Base-by-base conservation (phyloP, 2,797 vertebrate genomes). In the Dendrocincla fuliginosa region DNA sequence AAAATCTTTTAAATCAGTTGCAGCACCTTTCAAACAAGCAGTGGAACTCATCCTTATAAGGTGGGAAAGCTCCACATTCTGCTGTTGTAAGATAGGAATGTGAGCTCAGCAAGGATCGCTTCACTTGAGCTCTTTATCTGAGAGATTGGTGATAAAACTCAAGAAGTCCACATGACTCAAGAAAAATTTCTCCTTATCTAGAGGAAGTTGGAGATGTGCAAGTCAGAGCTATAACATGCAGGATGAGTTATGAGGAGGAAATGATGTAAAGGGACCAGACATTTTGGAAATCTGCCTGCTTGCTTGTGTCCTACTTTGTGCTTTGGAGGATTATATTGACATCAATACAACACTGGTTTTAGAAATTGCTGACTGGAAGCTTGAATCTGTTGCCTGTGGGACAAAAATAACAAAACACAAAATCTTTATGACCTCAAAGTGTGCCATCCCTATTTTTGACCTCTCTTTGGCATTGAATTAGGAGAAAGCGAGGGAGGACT, bases 151-250 rank as follows among this genome's bases (percentile, higher is more conserved):
- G 70, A 96, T 97, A 95, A 92, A 79, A 64, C 10, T 76, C 64
- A 57, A 84, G 82, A 60, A 71, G 80, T 71, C 84, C 59, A 44
- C 5, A 9, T 94, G 92, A 83, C 44, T 61, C 10, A 17, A 94
- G 87, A 93, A 91, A 87, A 92, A 95, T 96, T 96, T 94, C 47
- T 81, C 46, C 85, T 96, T 95, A 95, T 96, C 94, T 90, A 55
- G 91, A 87, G 87, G 69, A 96, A 96, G 78, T 32, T 2, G 2
- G 84, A 91, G 90, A 94, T 94, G 60, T 73, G 53, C 80, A 80
- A 92, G 71, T 60, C 92, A 91, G 83, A 84, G 67, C 85, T 89
- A 84, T 42, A 60, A 77, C 67, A 79, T 4, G 37, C 69, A 71
- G 59, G 85, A 89, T 85, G 94, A 96, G 76, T 95, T 87, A 74